phyloP scores from a whole-genome alignment of 1,140 invertebrate genomes.

The Drosophila virilis region DNA sequence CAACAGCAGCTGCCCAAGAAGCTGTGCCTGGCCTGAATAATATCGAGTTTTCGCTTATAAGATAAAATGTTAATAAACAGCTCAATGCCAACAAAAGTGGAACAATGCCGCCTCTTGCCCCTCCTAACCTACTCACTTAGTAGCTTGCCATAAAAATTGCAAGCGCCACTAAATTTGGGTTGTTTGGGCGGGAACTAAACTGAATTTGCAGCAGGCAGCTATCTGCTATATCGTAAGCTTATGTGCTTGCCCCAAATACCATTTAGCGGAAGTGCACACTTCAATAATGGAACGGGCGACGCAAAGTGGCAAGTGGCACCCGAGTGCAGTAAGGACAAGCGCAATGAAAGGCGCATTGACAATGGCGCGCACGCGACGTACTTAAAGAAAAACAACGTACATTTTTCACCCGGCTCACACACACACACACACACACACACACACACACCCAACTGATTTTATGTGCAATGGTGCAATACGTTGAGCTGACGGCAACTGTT shows the following conservation, averaged over 20 bases:
- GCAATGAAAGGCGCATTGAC: slow-evolving; percentile 54
- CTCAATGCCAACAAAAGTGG: slow-evolving; percentile 22
- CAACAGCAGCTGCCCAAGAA: slow-evolving; percentile 20
- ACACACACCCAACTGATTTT: slow-evolving; percentile 42
- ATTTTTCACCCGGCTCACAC: slow-evolving; percentile 33
- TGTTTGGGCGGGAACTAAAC: neutral
- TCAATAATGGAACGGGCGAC: slow-evolving; percentile 66
- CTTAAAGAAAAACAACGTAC: slow-evolving; percentile 52
- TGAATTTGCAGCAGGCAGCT: slow-evolving; percentile 2
- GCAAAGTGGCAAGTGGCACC: slow-evolving; percentile 29
- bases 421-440: slow-evolving; percentile 7
- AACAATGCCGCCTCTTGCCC: slow-evolving; percentile 16
- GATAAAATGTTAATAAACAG: slow-evolving; percentile 56
- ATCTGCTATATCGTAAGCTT: slow-evolving; percentile 47
- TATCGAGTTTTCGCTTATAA: neutral
- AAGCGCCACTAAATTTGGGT: slow-evolving; percentile 64
- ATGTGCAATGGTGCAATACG: slow-evolving; percentile 10
- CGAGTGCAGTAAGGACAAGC: slow-evolving; percentile 38
- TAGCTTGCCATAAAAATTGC: slow-evolving; percentile 73
- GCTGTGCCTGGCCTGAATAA: slow-evolving; percentile 48
- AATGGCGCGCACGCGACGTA: slow-evolving; percentile 24
- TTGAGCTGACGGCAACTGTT: slow-evolving; percentile 20
- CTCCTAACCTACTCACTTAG: neutral
- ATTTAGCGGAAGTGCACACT: slow-evolving; percentile 77
- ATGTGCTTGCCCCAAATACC: slow-evolving; percentile 77